Percentiles rank a stretch among this genome's conserved stretches.
Conservation (phyloP, 1,140 invertebrate species). For the Tyrophagus putrescentiae region DNA sequence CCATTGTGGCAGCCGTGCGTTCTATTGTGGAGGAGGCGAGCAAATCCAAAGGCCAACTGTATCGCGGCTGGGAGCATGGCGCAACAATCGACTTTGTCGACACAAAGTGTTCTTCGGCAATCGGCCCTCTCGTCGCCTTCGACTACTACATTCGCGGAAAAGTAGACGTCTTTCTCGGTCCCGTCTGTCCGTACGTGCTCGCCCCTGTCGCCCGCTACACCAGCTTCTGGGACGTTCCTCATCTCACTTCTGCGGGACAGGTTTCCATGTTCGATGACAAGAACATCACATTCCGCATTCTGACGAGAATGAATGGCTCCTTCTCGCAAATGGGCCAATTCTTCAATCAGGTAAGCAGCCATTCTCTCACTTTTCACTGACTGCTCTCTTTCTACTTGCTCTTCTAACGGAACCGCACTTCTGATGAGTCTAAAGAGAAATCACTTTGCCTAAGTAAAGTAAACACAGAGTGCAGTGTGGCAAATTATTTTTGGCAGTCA, state of each 20-base stretch:
- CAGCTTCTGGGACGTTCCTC: constrained; percentile 68
- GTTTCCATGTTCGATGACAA: constrained; percentile 60
- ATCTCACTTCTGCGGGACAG: constrained; percentile 66
- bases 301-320: constrained; percentile 71
- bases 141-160: constrained; percentile 47
- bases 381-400: too few species aligned
- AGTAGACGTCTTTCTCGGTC: constrained; percentile 70
- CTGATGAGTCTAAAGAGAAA: too few species aligned
- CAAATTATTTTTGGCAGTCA: too few species aligned
- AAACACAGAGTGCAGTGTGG: too few species aligned
- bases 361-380: neutral
- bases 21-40: constrained; percentile 36
- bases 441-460: too few species aligned
- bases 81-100: constrained; percentile 48
- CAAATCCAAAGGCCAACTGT: neutral
- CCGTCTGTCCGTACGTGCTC: constrained; percentile 76
- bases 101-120: constrained; percentile 59
- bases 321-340: constrained; percentile 49
- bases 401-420: too few species aligned
- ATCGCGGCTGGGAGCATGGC: constrained; percentile 40
- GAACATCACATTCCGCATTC: constrained; percentile 46
- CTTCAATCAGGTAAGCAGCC: constrained; percentile 15
- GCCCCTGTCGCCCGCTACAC: constrained; percentile 75
- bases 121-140: constrained; percentile 58
- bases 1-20: constrained; percentile 52